Percentiles rank a stretch among this genome's conserved stretches.
These are phyloP conservation scores for Buphagus erythrorhynchus DNA, from an alignment of 2,797 vertebrate species.

Conservation along the genomic window DNA sequence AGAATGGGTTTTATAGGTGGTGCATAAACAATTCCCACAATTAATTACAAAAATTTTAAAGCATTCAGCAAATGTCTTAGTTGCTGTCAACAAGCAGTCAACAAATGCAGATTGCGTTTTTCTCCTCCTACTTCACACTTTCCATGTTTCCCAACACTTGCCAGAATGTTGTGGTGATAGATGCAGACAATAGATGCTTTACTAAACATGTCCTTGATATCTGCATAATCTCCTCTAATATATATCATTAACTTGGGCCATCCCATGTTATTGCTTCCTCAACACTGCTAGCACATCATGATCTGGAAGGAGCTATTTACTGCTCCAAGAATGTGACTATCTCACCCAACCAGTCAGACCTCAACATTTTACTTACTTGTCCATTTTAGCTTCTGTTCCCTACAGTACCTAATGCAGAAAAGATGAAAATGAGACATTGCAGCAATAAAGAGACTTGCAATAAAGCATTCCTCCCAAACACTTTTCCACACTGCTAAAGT, in stretches of 20 bases:
- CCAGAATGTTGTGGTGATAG: constrained; percentile 53
- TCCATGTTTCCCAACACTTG: constrained; percentile 56
- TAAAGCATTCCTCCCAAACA: not conserved
- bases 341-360: not conserved
- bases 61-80: constrained; percentile 20
- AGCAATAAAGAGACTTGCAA: not conserved
- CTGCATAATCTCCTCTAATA: constrained; percentile 67
- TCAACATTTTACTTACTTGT: constrained; percentile 23
- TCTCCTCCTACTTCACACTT: constrained; percentile 60
- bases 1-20: constrained; percentile 10
- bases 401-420: not conserved
- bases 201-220: constrained; percentile 62
- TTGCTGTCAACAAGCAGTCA: constrained; percentile 62
- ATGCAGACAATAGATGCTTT: constrained; percentile 52
- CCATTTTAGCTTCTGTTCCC: not conserved
- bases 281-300: constrained; percentile 55
- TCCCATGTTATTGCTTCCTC: constrained; percentile 60
- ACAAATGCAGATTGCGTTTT: constrained; percentile 25
- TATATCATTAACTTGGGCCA: constrained; percentile 67
- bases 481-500: not conserved
- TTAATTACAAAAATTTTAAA: constrained; percentile 43
- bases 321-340: constrained; percentile 17
- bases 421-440: not conserved
- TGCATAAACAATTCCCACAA: constrained; percentile 24
- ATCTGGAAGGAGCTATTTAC: constrained; percentile 56